Percentiles rank a stretch among this genome's conserved stretches.
Conservation (phyloP, 2,113 vertebrate species). For the Phyllostomus hastatus region DNA sequence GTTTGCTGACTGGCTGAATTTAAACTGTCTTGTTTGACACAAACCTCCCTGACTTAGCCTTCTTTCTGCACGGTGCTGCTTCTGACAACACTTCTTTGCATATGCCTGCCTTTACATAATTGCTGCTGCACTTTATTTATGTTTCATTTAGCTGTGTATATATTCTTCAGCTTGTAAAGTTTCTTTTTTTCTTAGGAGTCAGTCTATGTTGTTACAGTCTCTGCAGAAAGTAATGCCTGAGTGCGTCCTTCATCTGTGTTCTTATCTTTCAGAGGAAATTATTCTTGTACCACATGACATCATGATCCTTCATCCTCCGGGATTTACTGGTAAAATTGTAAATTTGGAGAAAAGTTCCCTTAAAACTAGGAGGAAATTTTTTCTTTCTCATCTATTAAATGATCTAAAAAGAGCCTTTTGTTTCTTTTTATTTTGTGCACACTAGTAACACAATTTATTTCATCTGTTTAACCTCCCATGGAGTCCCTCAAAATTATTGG, state of each 20-base stretch:
- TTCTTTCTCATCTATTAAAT: neutral
- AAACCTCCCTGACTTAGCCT: neutral
- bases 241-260: neutral
- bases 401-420: neutral
- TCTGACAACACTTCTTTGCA: neutral
- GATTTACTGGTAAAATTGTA: neutral
- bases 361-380: neutral
- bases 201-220: neutral
- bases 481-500: neutral
- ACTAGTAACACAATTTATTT: neutral
- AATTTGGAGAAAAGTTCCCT: neutral
- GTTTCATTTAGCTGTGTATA: neutral
- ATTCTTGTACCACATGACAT: neutral
- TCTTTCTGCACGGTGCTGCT: neutral
- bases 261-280: neutral
- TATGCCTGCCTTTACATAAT: slow-evolving; percentile 1
- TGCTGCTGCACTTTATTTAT: neutral
- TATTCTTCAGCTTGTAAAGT: neutral
- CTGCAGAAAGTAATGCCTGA: neutral
- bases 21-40: neutral
- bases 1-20: slow-evolving; percentile 48
- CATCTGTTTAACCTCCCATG: neutral
- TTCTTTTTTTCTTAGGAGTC: neutral
- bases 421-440: neutral
- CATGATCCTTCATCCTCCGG: neutral